A percentile compares a stretch with the other conserved stretches of the same genome.
phyloP scores from a whole-genome alignment of 2,888 invertebrate species.

The Limnephilus auricula region DNA sequence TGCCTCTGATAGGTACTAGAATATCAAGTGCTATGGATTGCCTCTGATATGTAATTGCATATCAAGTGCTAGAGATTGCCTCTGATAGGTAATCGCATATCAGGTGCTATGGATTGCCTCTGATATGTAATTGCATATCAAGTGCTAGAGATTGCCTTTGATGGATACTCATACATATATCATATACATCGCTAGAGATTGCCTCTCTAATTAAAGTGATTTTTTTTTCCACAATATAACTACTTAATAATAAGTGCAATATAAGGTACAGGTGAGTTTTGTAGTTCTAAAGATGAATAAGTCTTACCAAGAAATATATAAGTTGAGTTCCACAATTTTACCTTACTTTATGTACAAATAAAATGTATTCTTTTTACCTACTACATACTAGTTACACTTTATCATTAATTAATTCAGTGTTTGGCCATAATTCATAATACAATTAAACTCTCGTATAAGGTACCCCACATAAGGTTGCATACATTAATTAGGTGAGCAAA shows the following conservation, averaged over 20 bases:
- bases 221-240: neutral
- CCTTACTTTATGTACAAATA: neutral
- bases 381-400: neutral
- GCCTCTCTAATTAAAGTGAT: neutral
- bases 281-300: neutral
- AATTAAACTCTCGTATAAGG: neutral
- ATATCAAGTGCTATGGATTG: no score
- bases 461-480: no score
- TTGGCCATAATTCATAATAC: neutral
- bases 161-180: no score
- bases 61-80: no score
- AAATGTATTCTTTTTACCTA: neutral
- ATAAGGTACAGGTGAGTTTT: neutral
- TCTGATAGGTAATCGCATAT: no score
- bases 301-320: neutral
- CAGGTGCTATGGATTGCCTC: no score
- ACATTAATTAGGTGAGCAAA: no score
- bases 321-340: neutral
- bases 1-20: no score
- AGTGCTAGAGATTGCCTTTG: no score
- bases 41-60: no score
- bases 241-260: neutral
- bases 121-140: no score
- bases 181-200: no score
- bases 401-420: neutral